Base-by-base conservation (phyloP, 1,140 invertebrate species). In the Caligus rogercresseyi region DNA sequence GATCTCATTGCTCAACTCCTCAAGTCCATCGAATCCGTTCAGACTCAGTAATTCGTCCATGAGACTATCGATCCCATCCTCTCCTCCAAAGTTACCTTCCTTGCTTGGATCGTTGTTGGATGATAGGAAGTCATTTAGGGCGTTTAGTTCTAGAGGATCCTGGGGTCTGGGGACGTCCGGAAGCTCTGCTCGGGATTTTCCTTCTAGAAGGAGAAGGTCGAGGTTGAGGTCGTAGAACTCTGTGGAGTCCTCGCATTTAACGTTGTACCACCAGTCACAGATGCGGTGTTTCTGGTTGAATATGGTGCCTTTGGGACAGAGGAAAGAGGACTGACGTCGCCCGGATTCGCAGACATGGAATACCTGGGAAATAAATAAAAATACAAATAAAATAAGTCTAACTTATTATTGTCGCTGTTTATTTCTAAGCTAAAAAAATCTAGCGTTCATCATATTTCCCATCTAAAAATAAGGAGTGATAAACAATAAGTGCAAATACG, bases 181-280 rank as follows among this genome's bases (percentile, higher is more conserved):
- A 3, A 2, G 21, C 24, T 20, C 26, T 60, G 14, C 26, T 20
- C 21, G 26, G 18, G 14, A 18, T 20, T 43, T 43, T 16, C 31
- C 31, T 23, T 62, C 60, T 13, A 62, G 16, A 19, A 62, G 21
- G 1, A 62, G 16, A 15, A 62, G 43, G 25, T 62, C 60, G 13
- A 62, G 52, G 31, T 69, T 69, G 21, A 68, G 63, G 16, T 53
- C 53, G 43, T 61, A 69, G 26, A 67, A 63, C 43, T 67, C 55
- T 23, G 68, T 59, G 0, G 68, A 65, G 19, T 69, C 67, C 11
- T 55, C 56, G 56, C 69, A 70, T 25, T 70, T 64, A 1, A 70
- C 69, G 56, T 70, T 70, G 57, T 70, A 69, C 69, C 69, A 70
- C 69, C 69, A 70, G 61, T 70, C 69, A 52, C 69, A 70, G 14